Base-by-base conservation (phyloP, 2,888 invertebrate genomes). In the Cynaeus angustus region DNA sequence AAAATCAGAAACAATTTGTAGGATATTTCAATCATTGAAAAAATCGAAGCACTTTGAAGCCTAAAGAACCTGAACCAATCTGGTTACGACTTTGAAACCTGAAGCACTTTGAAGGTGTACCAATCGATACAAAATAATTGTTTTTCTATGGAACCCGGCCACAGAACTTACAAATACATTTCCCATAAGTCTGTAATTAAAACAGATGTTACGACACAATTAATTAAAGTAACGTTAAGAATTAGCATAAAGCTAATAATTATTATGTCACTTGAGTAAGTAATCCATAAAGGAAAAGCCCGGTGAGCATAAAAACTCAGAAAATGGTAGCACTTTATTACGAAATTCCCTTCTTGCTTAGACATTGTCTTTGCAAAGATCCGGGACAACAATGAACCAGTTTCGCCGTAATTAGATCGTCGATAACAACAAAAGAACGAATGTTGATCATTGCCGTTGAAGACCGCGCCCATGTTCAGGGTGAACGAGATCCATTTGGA, bases 381-480 rank as follows among this genome's bases (percentile, higher is more conserved):
- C 75, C 75, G 75, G 75, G 72, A 68, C 67, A 65, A 69, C 69
- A 69, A 65, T 69, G 72, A 75, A 76, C 75, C 72, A 75, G 77
- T 76, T 74, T 72, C 71, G 41, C 68, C 73, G 72, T 75, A 75
- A 77, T 77, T 76, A 76, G 72, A 76, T 76, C 68, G 61, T 66
- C 66, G 72, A 72, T 73, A 74, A 74, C 72, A 74, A 75, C 68
- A 73, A 72, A 73, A 73, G 72, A 72, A 73, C 68, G 72, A 71
- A 66, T 72, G 64, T 8, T 52, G 30, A 21, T 74, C 74, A 76
- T 75, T 76, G 74, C 74, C 75, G 73, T 69, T 6, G 38, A 53
- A 74, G 76, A 74, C 75, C 75, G 76, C 77, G 75, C 76, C 77
- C 77, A 74, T 70, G 70, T 73, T 74, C 77, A 78, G 76, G 77